Percentiles rank a stretch among this genome's conserved stretches.
phyloP scores from a whole-genome alignment of 2,113 vertebrate species.

The Oncorhynchus tshawytscha region DNA sequence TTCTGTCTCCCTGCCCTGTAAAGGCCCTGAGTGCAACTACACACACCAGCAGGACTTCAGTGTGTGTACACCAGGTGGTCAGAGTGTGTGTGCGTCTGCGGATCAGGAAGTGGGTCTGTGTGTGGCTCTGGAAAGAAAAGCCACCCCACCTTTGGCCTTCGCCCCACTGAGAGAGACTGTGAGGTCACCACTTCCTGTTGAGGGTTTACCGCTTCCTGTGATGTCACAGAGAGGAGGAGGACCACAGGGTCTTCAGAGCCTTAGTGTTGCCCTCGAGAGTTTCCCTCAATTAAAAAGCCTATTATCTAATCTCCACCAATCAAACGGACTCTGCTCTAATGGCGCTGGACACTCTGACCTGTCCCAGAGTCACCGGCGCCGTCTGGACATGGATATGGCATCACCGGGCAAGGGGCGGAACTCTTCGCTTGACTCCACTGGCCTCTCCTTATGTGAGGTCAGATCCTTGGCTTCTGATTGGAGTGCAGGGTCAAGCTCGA shows the following conservation, averaged over 20 bases:
- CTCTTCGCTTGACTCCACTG: slow-evolving; percentile 44
- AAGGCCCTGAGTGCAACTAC: not conserved
- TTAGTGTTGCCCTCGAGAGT: not conserved
- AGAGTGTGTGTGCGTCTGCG: not conserved
- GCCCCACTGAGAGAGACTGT: slow-evolving; percentile 69
- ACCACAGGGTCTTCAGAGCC: slow-evolving; percentile 1
- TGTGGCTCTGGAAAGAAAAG: not conserved
- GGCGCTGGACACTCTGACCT: not conserved
- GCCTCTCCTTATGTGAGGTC: slow-evolving; percentile 65
- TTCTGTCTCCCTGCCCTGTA: not conserved
- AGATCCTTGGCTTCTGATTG: slow-evolving; percentile 76
- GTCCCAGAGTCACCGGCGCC: slow-evolving; percentile 10
- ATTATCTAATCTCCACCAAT: not conserved
- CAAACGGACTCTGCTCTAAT: slow-evolving; percentile 3
- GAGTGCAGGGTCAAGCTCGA: slow-evolving; percentile 80
- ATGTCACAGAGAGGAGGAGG: not conserved
- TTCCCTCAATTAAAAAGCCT: slow-evolving; percentile 6
- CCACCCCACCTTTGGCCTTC: slow-evolving; percentile 66
- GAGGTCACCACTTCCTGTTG: slow-evolving; percentile 37
- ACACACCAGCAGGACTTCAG: slow-evolving; percentile 41
- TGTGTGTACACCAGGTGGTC: slow-evolving; percentile 7
- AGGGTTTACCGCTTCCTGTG: too few relatives aligned
- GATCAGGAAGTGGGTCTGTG: slow-evolving; percentile 15
- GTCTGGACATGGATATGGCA: not conserved
- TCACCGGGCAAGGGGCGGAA: slow-evolving; percentile 19